Percentiles rank a stretch among this genome's conserved stretches.
Conservation (phyloP, 2,797 vertebrate genomes). For the Streptopelia turtur region DNA sequence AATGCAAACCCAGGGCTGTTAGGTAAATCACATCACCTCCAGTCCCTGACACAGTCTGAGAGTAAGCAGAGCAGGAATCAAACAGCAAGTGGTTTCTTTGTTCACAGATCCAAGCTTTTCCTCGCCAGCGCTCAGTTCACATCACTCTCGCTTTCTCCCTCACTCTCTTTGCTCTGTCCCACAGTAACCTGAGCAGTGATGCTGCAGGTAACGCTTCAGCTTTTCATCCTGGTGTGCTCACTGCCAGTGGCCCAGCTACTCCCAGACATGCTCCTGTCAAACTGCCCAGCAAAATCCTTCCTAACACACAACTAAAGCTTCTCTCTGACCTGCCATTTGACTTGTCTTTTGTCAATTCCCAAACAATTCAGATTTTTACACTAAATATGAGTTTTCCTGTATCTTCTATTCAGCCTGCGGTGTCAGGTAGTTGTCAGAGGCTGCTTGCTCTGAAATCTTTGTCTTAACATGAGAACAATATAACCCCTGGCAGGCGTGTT, state of each 20-base stretch:
- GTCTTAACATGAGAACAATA: background rate
- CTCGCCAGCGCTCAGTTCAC: background rate
- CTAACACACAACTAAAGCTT: background rate
- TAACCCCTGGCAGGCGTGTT: background rate
- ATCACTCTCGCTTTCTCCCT: background rate
- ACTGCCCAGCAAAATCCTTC: background rate
- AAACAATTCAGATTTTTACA: background rate
- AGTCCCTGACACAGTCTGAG: background rate
- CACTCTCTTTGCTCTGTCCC: background rate
- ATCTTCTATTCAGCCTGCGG: background rate
- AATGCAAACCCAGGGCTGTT: background rate
- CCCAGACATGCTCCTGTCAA: background rate
- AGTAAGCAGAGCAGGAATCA: slow-evolving; percentile 33
- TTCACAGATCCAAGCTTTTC: slow-evolving; percentile 8
- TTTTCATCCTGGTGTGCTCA: background rate
- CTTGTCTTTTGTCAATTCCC: background rate
- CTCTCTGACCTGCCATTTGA: background rate
- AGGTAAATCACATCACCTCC: slow-evolving; percentile 4
- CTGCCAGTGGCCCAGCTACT: background rate
- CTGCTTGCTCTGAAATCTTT: background rate
- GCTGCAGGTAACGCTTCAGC: background rate
- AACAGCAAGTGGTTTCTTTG: slow-evolving; percentile 48
- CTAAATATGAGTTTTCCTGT: background rate
- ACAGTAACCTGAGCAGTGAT: background rate
- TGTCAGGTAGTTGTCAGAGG: background rate